Conservation (phyloP, 2,797 vertebrate species). For the Chiloscyllium punctatum region DNA sequence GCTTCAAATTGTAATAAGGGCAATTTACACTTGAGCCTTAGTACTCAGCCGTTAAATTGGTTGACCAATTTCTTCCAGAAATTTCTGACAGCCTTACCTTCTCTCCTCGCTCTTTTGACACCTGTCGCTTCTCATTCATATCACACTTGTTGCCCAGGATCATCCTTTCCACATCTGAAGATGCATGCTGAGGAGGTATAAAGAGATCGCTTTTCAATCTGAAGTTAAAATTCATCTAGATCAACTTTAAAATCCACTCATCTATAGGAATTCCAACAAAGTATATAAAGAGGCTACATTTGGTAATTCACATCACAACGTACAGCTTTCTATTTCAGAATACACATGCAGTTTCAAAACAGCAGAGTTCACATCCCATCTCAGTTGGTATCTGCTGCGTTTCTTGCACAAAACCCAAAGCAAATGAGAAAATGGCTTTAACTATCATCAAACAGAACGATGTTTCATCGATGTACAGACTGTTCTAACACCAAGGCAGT, state of each 20-base stretch:
- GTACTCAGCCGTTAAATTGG: background rate
- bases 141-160: slow-evolving; percentile 97
- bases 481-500: background rate
- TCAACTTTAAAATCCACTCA: background rate
- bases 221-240: background rate
- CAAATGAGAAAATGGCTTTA: background rate
- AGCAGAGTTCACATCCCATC: background rate
- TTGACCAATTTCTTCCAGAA: too few relatives aligned
- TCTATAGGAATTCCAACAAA: background rate
- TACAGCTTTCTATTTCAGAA: background rate
- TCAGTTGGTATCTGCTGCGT: background rate
- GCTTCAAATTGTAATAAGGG: slow-evolving; percentile 36
- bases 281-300: background rate
- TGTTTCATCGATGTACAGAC: background rate
- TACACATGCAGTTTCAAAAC: background rate
- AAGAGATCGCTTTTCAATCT: slow-evolving; percentile 16
- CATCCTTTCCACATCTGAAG: slow-evolving; percentile 96
- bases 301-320: background rate
- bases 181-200: slow-evolving; percentile 74
- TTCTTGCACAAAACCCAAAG: background rate
- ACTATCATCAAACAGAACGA: background rate
- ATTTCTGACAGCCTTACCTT: slow-evolving; percentile 66
- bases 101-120: slow-evolving; percentile 95
- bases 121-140: slow-evolving; percentile 96
- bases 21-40: background rate